Percentiles rank a stretch among this genome's conserved stretches.
phyloP scores from a whole-genome alignment of 1,140 invertebrate genomes.

The Wasmannia auropunctata region DNA sequence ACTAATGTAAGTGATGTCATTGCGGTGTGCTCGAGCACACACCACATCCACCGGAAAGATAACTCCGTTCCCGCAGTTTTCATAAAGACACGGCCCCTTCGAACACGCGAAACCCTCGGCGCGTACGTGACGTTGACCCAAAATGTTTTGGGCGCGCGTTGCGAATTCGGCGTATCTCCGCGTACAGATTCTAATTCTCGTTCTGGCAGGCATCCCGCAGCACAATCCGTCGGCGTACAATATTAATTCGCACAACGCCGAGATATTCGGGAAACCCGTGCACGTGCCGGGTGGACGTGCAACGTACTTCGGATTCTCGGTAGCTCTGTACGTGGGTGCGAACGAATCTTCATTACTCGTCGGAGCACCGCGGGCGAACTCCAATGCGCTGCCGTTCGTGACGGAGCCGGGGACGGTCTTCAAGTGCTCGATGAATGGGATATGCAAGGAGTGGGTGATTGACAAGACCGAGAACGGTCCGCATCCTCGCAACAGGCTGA shows the following conservation, averaged over 20 bases:
- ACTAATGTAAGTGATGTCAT: slow-evolving; percentile 52
- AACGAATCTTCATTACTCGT: slow-evolving; percentile 66
- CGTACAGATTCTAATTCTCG: neutral
- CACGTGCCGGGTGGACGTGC: slow-evolving; percentile 8
- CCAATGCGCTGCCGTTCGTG: slow-evolving; percentile 35
- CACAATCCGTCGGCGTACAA: slow-evolving; percentile 64
- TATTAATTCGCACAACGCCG: slow-evolving; percentile 63
- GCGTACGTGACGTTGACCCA: neutral
- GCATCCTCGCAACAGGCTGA: neutral
- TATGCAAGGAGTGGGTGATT: slow-evolving; percentile 66
- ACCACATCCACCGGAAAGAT: slow-evolving; percentile 56
- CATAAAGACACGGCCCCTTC: neutral
- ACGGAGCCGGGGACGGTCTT: slow-evolving; percentile 76
- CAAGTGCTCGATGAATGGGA: slow-evolving; percentile 64
- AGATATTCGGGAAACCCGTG: slow-evolving; percentile 66
- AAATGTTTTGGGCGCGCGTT: slow-evolving; percentile 22
- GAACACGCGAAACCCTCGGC: neutral
- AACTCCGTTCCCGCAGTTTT: neutral
- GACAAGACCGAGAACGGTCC: slow-evolving; percentile 33
- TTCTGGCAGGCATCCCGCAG: neutral
- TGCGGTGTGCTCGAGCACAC: slow-evolving; percentile 54
- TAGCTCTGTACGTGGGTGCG: slow-evolving; percentile 66
- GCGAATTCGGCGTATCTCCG: neutral
- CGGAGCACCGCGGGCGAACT: slow-evolving; percentile 76
- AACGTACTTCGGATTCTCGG: slow-evolving; percentile 77